These are phyloP conservation scores for Masnerella sp. DNA, from an alignment of 2,888 invertebrate genomes.

Conservation along the genomic window DNA sequence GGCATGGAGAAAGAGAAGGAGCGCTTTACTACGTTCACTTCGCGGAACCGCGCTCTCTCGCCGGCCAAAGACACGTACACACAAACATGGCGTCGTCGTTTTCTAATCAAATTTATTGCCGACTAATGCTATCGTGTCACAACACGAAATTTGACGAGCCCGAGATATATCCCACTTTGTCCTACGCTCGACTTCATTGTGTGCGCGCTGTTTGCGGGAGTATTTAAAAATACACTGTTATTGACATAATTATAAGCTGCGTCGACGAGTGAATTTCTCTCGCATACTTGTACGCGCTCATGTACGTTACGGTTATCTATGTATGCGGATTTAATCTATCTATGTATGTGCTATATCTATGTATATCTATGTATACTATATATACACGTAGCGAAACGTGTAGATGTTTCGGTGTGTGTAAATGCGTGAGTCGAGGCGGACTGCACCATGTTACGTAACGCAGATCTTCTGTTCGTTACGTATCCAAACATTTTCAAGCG, in stretches of 20 bases:
- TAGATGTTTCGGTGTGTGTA: not conserved
- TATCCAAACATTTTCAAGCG: slow-evolving; percentile 23
- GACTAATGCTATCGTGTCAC: slow-evolving; percentile 41
- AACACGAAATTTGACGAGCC: slow-evolving; percentile 24
- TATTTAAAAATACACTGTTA: slow-evolving; percentile 20
- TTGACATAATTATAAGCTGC: slow-evolving; percentile 36
- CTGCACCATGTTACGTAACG: slow-evolving; percentile 40
- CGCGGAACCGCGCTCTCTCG: slow-evolving; percentile 51
- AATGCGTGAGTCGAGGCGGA: not conserved
- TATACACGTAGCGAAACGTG: too few relatives aligned
- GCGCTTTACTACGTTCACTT: slow-evolving; percentile 63
- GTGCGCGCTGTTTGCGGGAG: slow-evolving; percentile 2
- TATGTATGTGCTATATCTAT: too few relatives aligned
- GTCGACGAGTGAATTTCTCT: too few relatives aligned
- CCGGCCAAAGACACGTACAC: slow-evolving; percentile 53
- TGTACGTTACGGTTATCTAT: too few relatives aligned
- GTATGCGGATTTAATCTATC: too few relatives aligned
- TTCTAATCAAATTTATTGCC: slow-evolving; percentile 50
- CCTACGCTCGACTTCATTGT: not conserved
- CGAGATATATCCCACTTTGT: too few relatives aligned
- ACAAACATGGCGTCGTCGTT: slow-evolving; percentile 54
- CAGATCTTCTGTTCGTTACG: slow-evolving; percentile 31
- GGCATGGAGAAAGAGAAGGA: slow-evolving; percentile 62
- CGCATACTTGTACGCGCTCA: not conserved
- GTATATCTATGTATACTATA: too few relatives aligned